phyloP scores from a whole-genome alignment of 2,797 vertebrate genomes.

The Acrocephalus scirpaceus region DNA sequence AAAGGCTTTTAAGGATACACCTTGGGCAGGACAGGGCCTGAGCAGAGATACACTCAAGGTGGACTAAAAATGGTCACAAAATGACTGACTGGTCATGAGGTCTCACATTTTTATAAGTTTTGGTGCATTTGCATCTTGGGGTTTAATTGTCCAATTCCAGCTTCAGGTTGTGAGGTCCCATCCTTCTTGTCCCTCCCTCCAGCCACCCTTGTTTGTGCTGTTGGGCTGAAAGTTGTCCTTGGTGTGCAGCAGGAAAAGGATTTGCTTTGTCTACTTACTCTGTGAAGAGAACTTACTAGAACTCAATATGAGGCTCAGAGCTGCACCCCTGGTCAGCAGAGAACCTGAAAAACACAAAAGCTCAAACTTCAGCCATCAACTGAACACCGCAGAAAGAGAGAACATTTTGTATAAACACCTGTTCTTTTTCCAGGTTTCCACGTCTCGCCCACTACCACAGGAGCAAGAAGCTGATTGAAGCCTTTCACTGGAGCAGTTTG shows the following conservation, averaged over 20 bases:
- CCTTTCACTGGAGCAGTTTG: neutral
- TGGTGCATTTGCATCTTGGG: neutral
- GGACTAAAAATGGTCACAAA: neutral
- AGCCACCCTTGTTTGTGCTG: neutral
- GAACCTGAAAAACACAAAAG: neutral
- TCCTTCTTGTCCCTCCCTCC: neutral
- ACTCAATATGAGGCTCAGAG: neutral
- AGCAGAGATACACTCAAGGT: neutral
- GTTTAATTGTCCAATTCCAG: neutral
- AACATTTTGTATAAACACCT: neutral
- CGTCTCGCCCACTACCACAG: neutral
- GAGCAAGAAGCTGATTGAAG: neutral
- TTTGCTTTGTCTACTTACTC: neutral
- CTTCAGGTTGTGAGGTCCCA: neutral
- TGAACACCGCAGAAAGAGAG: neutral
- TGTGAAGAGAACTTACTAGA: no score
- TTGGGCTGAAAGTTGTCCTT: neutral
- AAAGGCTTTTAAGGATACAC: neutral
- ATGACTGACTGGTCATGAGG: accelerated
- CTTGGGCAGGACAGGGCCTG: neutral
- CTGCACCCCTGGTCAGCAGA: neutral
- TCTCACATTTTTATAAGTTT: neutral
- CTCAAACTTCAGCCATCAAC: neutral
- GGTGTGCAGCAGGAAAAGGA: neutral
- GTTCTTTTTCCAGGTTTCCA: neutral